phyloP scores from a whole-genome alignment of 1,140 invertebrate species.

The Bilobella aurantiaca region DNA sequence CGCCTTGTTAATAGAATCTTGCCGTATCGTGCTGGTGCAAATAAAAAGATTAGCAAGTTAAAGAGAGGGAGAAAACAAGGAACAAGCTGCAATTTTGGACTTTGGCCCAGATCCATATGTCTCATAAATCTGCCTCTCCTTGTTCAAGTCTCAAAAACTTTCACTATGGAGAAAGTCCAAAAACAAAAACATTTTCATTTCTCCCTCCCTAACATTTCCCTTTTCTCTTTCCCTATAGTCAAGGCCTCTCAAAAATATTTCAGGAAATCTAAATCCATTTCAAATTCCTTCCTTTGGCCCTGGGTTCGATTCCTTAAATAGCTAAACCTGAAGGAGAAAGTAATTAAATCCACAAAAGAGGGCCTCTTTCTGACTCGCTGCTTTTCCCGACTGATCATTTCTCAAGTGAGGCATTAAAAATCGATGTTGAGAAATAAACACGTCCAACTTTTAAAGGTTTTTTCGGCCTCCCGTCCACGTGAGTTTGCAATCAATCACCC shows the following conservation, averaged over 20 bases:
- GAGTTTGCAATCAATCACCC: slow-evolving; percentile 1
- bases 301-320: background rate
- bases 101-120: background rate
- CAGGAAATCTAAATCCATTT: too few relatives aligned
- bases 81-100: background rate
- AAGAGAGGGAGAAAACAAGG: background rate
- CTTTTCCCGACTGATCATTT: too few relatives aligned
- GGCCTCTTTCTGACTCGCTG: too few relatives aligned
- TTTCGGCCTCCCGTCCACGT: background rate
- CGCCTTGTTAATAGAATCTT: background rate
- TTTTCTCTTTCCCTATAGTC: too few relatives aligned
- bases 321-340: background rate
- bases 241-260: too few relatives aligned
- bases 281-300: too few relatives aligned
- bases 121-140: background rate
- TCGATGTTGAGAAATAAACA: too few relatives aligned
- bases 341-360: background rate
- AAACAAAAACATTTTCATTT: background rate
- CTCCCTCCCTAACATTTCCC: too few relatives aligned
- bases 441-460: too few relatives aligned
- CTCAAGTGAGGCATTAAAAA: too few relatives aligned
- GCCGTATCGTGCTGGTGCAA: background rate
- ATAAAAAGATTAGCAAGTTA: background rate
- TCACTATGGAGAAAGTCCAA: background rate
- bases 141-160: background rate